Base-by-base conservation (phyloP, 2,888 invertebrate genomes). In the Dicyrtomina minuta region DNA sequence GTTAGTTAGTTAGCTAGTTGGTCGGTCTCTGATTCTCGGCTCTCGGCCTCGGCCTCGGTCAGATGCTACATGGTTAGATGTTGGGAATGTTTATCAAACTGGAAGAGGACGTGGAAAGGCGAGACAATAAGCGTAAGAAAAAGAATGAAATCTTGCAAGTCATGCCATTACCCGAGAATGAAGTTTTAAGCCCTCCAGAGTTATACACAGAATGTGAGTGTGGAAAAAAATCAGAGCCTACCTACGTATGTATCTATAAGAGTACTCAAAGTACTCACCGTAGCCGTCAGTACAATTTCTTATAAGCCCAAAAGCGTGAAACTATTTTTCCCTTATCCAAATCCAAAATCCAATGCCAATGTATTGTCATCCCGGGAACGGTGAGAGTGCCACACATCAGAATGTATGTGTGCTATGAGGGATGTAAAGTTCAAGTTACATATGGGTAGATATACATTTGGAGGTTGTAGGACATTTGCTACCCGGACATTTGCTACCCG, bases 61-160 rank as follows among this genome's bases (percentile, higher is more conserved):
- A 8, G 33, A 33, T 8, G 33, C 8, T 22, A 22, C 5, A 53
- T 10, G 22, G 33, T 33, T 22, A 22, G 13, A 53, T 10, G 22
- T 22, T 20, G 24, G 22, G 22, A 53, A 53, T 53, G 24, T 13
- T 13, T 22, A 53, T n/a, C 22, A 24, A 53, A 22, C 24, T 24
- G 24, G 53, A 41, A 4, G 58, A 58, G 10, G 27, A 51, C 8
- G 51, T 8, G 10, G 27, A 59, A 17, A 49, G n/a, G 13, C 43
- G 62, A 67, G 58, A 66, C 53, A 66, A 62, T 62, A 44, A 51
- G 33, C 3, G 33, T 51, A 51, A 62, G 49, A 70, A 66, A 67
- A 62, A 62, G 59, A 49, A 71, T 64, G 60, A 53, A 71, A 70
- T 70, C 68, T 72, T 62, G 74, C 74, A 74, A 74, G 74, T 74